phyloP scores from a whole-genome alignment of 2,888 invertebrate species.

The Ochlodes sylvanus region DNA sequence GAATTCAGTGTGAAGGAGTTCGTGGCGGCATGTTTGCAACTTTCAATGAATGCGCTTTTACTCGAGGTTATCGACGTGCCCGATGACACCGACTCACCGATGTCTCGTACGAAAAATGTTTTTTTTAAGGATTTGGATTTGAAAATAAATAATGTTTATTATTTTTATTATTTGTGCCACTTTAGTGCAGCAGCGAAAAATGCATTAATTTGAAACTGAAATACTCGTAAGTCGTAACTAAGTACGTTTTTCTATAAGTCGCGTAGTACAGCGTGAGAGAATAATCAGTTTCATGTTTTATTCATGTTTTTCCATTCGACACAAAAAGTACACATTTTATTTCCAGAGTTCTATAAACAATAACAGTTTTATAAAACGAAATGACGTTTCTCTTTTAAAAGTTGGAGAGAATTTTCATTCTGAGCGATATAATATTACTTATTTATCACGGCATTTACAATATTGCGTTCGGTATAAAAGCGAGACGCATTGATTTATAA shows the following conservation, averaged over 20 bases:
- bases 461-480: background rate
- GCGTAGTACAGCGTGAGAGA: slow-evolving; percentile 12
- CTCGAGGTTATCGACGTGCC: background rate
- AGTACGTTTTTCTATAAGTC: slow-evolving; percentile 3
- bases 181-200: too few species aligned
- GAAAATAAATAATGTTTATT: too few species aligned
- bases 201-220: too few species aligned
- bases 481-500: slow-evolving; percentile 3
- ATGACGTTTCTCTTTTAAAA: slow-evolving; percentile 17
- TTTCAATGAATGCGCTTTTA: slow-evolving; percentile 1
- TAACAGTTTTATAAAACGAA: slow-evolving; percentile 20
- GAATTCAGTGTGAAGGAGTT: background rate
- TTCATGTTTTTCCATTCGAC: slow-evolving; percentile 31
- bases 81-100: background rate
- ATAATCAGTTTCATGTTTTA: slow-evolving; percentile 30
- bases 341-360: slow-evolving; percentile 35
- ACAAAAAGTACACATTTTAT: slow-evolving; percentile 29
- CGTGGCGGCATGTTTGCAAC: background rate
- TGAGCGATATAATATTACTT: background rate
- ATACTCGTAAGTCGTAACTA: background rate
- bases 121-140: too few species aligned
- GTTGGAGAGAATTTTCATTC: slow-evolving; percentile 13
- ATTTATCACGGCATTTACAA: background rate
- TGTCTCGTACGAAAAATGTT: too few species aligned
- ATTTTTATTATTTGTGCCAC: too few species aligned